Evolutionary conservation across 2,888 invertebrate genomes (phyloP).

Genomic region (Drosophila paucipuncta): DNA sequence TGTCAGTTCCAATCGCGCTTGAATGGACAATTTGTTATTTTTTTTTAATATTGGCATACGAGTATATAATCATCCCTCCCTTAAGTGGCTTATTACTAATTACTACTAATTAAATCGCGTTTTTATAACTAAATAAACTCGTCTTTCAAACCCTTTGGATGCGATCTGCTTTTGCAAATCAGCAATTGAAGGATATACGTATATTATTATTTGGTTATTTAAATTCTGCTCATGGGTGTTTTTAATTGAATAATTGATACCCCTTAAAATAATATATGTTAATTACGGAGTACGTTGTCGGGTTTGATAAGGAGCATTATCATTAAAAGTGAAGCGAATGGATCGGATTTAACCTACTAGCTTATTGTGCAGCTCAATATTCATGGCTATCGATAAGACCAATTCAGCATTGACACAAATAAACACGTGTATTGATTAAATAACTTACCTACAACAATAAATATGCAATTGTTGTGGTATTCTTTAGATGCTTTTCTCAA

Average conservation of each 20-base stretch:
- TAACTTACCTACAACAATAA: background rate
- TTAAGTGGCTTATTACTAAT: background rate
- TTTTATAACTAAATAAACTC: background rate
- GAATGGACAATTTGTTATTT: background rate
- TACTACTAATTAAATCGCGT: background rate
- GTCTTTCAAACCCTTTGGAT: background rate
- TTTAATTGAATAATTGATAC: background rate
- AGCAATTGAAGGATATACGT: background rate
- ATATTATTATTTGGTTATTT: background rate
- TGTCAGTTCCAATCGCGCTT: background rate
- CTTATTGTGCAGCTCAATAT: conserved; percentile 1
- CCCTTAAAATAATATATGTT: background rate
- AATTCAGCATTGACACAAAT: conserved; percentile 21
- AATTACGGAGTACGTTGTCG: background rate
- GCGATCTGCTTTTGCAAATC: background rate
- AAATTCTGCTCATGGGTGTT: background rate
- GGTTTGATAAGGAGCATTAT: conserved; percentile 1
- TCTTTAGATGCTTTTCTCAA: background rate
- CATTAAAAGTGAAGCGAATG: background rate
- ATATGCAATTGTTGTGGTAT: background rate
- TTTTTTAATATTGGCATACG: background rate
- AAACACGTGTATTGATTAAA: conserved; percentile 1
- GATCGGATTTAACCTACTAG: conserved; percentile 17
- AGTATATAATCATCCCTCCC: background rate
- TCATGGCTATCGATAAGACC: conserved; percentile 43